A percentile compares a stretch with the other conserved stretches of the same genome.
These are phyloP conservation scores for Bombus terrestris DNA, from an alignment of 1,140 invertebrate species.

Conservation along the genomic window DNA sequence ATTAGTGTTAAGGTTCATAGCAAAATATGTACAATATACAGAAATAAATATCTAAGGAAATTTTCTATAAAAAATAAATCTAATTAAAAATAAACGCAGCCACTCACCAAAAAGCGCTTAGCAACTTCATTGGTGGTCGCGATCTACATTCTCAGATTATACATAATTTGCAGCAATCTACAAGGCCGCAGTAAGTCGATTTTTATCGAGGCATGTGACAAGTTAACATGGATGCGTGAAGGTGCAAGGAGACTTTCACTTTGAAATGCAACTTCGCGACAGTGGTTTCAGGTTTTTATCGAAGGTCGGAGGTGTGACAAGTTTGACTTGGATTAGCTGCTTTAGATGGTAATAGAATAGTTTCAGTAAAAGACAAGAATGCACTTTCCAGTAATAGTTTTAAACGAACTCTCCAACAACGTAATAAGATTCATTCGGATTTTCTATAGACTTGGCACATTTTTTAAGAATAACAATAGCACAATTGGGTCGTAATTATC, in stretches of 20 bases:
- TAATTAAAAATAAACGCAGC: too few relatives aligned
- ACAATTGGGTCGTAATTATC: too few relatives aligned
- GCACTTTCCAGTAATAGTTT: too few relatives aligned
- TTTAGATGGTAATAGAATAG: neutral
- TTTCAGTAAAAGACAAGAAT: neutral
- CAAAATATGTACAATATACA: too few relatives aligned
- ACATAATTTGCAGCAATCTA: neutral
- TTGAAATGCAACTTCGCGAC: neutral
- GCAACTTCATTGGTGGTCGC: neutral
- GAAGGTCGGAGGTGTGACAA: neutral
- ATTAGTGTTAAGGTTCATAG: too few relatives aligned
- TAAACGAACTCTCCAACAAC: too few relatives aligned
- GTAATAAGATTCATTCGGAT: too few relatives aligned
- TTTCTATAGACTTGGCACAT: too few relatives aligned
- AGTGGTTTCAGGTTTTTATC: neutral
- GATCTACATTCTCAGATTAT: neutral
- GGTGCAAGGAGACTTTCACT: conserved; percentile 7
- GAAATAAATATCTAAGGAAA: too few relatives aligned
- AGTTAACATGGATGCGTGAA: neutral
- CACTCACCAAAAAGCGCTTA: neutral
- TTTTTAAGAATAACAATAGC: too few relatives aligned
- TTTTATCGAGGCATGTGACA: neutral
- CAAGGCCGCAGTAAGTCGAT: neutral
- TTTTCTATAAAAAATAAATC: too few relatives aligned
- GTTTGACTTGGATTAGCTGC: neutral